Evolutionary conservation across 2,888 invertebrate species (phyloP).

Genomic region (Alitta virens): DNA sequence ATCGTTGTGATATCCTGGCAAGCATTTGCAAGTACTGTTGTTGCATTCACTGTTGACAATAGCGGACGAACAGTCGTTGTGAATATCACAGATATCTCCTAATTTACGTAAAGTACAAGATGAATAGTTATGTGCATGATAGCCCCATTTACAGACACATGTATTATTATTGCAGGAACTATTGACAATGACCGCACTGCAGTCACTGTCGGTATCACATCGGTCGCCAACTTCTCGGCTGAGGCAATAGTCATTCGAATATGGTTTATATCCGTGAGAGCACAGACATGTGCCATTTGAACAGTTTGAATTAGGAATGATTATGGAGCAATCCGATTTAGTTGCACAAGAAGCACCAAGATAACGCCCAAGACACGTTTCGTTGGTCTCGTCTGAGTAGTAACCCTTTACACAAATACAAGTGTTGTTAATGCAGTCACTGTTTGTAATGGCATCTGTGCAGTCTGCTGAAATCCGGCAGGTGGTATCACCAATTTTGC

Average conservation of each 20-base stretch:
- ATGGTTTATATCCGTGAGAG: no score
- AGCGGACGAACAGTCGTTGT: not conserved
- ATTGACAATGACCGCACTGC: not conserved
- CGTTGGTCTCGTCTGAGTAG: not conserved
- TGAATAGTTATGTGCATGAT: not conserved
- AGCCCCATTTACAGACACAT: not conserved
- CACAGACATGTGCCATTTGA: no score
- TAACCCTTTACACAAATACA: not conserved
- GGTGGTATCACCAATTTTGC: conserved; percentile 6
- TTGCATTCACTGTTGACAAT: no score
- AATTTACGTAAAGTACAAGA: conserved; percentile 9
- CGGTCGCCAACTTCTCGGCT: not conserved
- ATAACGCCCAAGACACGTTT: not conserved
- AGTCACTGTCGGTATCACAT: not conserved
- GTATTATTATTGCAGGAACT: conserved; percentile 3
- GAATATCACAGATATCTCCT: conserved; percentile 1
- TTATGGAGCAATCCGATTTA: no score
- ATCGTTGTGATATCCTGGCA: conserved; percentile 6
- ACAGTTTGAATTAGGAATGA: no score
- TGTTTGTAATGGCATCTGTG: conserved; percentile 1
- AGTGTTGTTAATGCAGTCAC: not conserved
- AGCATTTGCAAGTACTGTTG: conserved; percentile 4
- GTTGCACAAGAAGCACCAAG: no score
- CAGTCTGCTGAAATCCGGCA: conserved; percentile 9
- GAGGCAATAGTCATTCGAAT: no score